Percentiles rank a stretch among this genome's conserved stretches.
phyloP scores from a whole-genome alignment of 2,113 vertebrate species.

The Leuciscus idus region DNA sequence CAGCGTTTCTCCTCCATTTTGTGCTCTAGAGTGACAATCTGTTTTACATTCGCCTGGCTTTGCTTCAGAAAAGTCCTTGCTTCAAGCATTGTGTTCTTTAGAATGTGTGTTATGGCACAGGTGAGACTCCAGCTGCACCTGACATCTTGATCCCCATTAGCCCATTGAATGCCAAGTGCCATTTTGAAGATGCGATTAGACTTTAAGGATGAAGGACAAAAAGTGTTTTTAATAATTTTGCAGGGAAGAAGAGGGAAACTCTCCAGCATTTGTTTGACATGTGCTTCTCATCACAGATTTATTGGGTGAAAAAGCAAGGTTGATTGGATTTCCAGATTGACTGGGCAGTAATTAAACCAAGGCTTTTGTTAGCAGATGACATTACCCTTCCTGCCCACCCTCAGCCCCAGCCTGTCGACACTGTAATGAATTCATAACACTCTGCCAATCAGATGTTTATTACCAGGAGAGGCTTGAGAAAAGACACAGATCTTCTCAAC shows the following conservation, averaged over 20 bases:
- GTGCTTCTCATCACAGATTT: conserved; percentile 44
- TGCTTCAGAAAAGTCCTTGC: conserved; percentile 18
- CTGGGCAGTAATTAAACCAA: conserved; percentile 51
- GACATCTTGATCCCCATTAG: conserved; percentile 38
- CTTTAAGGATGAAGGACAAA: conserved; percentile 15
- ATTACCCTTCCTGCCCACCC: conserved; percentile 39
- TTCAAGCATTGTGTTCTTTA: conserved; percentile 6
- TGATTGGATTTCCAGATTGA: conserved; percentile 56
- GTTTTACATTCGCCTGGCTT: not conserved
- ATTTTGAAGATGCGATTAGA: conserved; percentile 9
- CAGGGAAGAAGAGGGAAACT: not conserved
- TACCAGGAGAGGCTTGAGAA: conserved; percentile 39
- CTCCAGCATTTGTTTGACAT: conserved; percentile 28
- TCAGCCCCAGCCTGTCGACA: conserved; percentile 43
- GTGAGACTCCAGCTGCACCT: conserved; percentile 9
- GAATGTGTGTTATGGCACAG: not conserved
- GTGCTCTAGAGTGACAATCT: conserved; percentile 11
- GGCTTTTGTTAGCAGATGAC: conserved; percentile 51
- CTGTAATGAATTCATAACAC: conserved; percentile 65
- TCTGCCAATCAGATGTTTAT: conserved; percentile 64
- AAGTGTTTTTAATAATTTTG: not conserved
- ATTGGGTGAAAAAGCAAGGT: conserved; percentile 47
- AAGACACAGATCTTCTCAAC: not conserved
- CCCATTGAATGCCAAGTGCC: conserved; percentile 32
- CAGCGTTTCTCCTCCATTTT: conserved; percentile 17